Base-by-base conservation (phyloP, 1,140 invertebrate species). In the Acromyrmex charruanus region DNA sequence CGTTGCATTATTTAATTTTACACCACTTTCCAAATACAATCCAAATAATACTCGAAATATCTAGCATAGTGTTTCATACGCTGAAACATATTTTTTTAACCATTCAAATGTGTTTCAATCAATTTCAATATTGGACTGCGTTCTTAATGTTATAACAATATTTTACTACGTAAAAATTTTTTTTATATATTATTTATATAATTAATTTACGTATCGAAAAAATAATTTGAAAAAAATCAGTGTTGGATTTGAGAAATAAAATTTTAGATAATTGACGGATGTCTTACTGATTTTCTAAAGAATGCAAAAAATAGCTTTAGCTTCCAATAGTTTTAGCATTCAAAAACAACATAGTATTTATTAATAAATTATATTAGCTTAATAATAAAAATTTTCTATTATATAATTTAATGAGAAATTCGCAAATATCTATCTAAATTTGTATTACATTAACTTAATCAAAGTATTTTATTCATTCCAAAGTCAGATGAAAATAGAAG, bases 1-100 rank as follows among this genome's bases (percentile, higher is more conserved):
- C 53, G 9, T n/a, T 18, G 18, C 18, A 21, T 58, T 55, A 74
- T 74, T 74, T 74, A n/a, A 58, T 74, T 74, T 58, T n/a, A 55
- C 28, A 31, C 10, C 12, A 55, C 18, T 58, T 58, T 58, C 5
- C 31, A 35, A 12, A n/a, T 35, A 59, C 31, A 21, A 35, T 21
- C 4, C 2, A 58, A 12, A 74, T 55, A 58, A 58, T 35, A 49
- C 2, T 28, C 3, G 6, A 25, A 69, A 51, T 69, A 69, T 51
- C 12, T 25, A 49, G 10, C 5, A 21, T 12, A 44, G 4, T n/a
- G 21, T 21, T 3, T 3, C 39, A 9, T 44, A 65, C 2, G n/a
- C 18, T 35, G n/a, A 44, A 21, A 44, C 10, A 66, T 14, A 44
- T 44, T 21, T 44, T 39, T 44, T 68, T 39, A 39, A 3, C 7